phyloP scores from a whole-genome alignment of 1,140 invertebrate genomes.

The Tetramorium alpestre region DNA sequence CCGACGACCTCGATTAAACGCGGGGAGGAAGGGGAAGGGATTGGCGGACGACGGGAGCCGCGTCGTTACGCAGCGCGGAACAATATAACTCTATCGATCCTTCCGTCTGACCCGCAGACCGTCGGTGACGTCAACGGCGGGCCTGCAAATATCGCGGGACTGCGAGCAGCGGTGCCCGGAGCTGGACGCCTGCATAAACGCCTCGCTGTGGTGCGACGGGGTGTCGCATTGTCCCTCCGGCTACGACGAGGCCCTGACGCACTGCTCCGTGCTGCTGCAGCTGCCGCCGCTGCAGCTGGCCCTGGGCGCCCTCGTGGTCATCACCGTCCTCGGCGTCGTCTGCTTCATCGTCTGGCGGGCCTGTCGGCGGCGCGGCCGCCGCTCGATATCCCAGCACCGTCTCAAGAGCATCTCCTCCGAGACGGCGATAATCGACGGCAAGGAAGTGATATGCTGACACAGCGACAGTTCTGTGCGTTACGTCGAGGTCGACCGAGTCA shows the following conservation, averaged over 20 bases:
- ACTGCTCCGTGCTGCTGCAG: slow-evolving; percentile 91
- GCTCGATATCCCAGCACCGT: slow-evolving; percentile 91
- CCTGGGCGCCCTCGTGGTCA: slow-evolving; percentile 83
- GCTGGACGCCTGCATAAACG: slow-evolving; percentile 94
- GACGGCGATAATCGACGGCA: slow-evolving; percentile 92
- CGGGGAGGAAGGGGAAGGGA: too few relatives aligned
- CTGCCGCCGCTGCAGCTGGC: slow-evolving; percentile 91
- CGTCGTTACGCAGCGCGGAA: slow-evolving; percentile 25
- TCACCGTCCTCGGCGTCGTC: slow-evolving; percentile 82
- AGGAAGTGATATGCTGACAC: slow-evolving; percentile 97
- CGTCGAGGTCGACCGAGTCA: slow-evolving; percentile 95
- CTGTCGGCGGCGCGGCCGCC: slow-evolving; percentile 87
- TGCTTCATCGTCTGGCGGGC: slow-evolving; percentile 86
- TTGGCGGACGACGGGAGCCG: neutral
- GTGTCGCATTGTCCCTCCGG: slow-evolving; percentile 94
- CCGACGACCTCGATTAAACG: slow-evolving; percentile 42
- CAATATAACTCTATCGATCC: slow-evolving; percentile 57
- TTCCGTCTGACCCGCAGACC: slow-evolving; percentile 76
- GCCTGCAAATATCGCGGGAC: slow-evolving; percentile 88
- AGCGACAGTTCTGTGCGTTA: slow-evolving; percentile 96
- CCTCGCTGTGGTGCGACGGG: slow-evolving; percentile 96
- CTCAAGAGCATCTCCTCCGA: slow-evolving; percentile 92
- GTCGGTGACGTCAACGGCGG: slow-evolving; percentile 82
- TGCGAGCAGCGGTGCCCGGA: slow-evolving; percentile 94
- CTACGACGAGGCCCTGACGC: slow-evolving; percentile 93